phyloP scores from a whole-genome alignment of 2,113 vertebrate species.

The Laticauda colubrina region DNA sequence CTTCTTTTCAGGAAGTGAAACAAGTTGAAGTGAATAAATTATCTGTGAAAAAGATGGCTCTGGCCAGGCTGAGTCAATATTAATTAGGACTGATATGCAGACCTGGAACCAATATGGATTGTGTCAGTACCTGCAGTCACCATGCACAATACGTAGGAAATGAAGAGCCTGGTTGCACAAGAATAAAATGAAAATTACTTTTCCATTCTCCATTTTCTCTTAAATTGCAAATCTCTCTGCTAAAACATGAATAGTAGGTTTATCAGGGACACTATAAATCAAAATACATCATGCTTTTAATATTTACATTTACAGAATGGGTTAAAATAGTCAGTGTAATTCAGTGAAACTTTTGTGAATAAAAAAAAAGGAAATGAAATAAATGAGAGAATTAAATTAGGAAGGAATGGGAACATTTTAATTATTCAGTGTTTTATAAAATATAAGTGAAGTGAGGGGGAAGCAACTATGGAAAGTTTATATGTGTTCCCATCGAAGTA shows the following conservation, averaged over 20 bases:
- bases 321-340: too few relatives aligned
- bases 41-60: neutral
- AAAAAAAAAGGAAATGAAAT: too few relatives aligned
- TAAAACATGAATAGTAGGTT: neutral
- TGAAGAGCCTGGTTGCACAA: slow-evolving; percentile 20
- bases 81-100: slow-evolving; percentile 18
- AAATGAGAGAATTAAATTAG: too few relatives aligned
- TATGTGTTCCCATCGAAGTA: too few relatives aligned
- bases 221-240: neutral
- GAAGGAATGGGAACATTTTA: too few relatives aligned
- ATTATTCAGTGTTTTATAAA: too few relatives aligned
- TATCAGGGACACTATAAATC: neutral
- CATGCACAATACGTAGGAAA: neutral
- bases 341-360: too few relatives aligned
- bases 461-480: too few relatives aligned
- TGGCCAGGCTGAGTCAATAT: slow-evolving; percentile 12
- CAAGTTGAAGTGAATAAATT: slow-evolving; percentile 6
- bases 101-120: neutral
- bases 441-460: too few relatives aligned
- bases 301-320: neutral
- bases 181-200: slow-evolving; percentile 3
- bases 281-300: neutral
- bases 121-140: neutral
- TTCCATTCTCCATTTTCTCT: neutral
- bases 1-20: neutral